Base-by-base conservation (phyloP, 2,797 vertebrate species). In the Naso thynnoides region DNA sequence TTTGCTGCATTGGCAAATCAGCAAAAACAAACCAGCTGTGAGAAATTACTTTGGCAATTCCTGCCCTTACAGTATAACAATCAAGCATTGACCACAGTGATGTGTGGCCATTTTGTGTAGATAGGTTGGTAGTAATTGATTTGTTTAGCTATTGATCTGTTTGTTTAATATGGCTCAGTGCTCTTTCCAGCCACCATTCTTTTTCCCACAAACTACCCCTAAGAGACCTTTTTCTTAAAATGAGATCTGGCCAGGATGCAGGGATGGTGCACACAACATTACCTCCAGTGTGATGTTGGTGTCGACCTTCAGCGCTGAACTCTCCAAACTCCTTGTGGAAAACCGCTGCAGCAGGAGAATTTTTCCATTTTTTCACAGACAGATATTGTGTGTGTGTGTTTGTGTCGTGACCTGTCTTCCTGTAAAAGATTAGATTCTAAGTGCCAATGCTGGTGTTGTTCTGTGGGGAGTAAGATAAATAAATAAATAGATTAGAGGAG, bases 401-500 rank as follows among this genome's bases (percentile, higher is more conserved):
- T n/a, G n/a, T n/a, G n/a, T n/a, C n/a, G n/a, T 74, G 87, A 81
- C 83, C 82, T 65, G 81, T 86, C 88, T 85, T 67, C 70, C 75
- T 72, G 64, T 91, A 86, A 83, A 65, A 47, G 76, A 89, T 82
- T 83, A 89, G 83, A 91, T 84, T 69, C 79, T 91, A 85, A 92
- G 83, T 88, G 90, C 87, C 91, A 86, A 92, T 89, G 82, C 83
- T 84, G 81, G 70, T 85, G 83, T 69, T 81, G 80, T 87, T 79
- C 87, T 83, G 56, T 72, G 49, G 70, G 86, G 82, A 75, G 71
- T 23, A 24, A 64, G 80, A 88, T 82, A 85, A 91, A 91, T 88
- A 91, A 86, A 89, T 89, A 85, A 90, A 79, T 78, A 62, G 67
- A 87, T 83, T 29, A 72, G 29, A 72, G n/a, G 68, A 47, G 55